Percentiles rank a stretch among this genome's conserved stretches.
Conservation (phyloP, 2,888 invertebrate genomes). For the Orthonychiurus folsomi region DNA sequence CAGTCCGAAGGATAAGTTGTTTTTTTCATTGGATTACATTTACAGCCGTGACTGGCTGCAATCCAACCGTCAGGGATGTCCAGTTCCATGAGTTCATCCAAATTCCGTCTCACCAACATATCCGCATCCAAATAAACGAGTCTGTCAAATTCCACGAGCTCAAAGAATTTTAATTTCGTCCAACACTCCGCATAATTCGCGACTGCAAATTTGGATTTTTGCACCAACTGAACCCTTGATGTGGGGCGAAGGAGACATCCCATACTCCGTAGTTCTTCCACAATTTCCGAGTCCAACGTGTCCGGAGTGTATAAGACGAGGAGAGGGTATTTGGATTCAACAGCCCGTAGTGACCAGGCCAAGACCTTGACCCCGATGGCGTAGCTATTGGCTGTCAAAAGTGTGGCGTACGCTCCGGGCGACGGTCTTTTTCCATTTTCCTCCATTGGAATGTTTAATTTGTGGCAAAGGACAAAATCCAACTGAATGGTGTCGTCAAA, state of each 20-base stretch:
- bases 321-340: neutral
- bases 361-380: constrained; percentile 1
- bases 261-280: neutral
- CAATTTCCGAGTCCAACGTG: neutral
- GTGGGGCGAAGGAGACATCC: no score
- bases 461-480: no score
- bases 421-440: no score
- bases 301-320: neutral
- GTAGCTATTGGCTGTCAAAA: neutral
- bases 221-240: neutral
- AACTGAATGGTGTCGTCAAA: no score
- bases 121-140: constrained; percentile 5
- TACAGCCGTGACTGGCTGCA: constrained; percentile 5
- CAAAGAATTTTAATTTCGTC: constrained; percentile 4
- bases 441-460: no score
- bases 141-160: neutral
- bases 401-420: neutral
- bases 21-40: constrained; percentile 9
- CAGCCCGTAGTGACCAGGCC: neutral
- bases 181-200: neutral
- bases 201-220: neutral
- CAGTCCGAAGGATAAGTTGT: neutral
- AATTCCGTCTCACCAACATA: constrained; percentile 6
- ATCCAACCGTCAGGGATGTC: constrained; percentile 10
- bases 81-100: constrained; percentile 6